Evolutionary conservation across 2,888 invertebrate genomes (phyloP), one percentile per base, ranked within the genome.

Genomic region (Pegoplata infirma): DNA sequence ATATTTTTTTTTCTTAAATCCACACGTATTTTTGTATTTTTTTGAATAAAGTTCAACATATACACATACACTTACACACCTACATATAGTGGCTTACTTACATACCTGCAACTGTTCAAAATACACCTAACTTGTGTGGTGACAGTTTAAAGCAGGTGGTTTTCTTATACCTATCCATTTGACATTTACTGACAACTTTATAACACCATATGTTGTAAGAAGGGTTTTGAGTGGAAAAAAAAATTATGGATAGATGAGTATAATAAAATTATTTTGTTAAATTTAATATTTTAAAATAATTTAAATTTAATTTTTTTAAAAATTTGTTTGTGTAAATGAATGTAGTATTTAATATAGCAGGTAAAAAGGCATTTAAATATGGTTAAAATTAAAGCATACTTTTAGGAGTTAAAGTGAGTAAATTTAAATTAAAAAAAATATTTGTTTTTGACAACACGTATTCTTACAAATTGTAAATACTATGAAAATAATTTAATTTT

Each of bases 121-220:
- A 49, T 16, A 44, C 28, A 51, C 2, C 25, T 44, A 46, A 46
- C 51, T 58, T 44, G 32, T 51, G 28, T 58, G 66, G 40, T 73
- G 75, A 68, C 61, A 75, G 68, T 55, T 25, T 63, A 68, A 75
- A 53, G 61, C 75, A 75, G 68, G 68, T 68, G 75, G 61, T 63
- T 75, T 75, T 49, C 55, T 40, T 63, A 19, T 21, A 63, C 74
- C 59, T 59, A 55, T n/a, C 53, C 47, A 12, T 61, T 25, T 75
- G 61, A 75, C 67, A 68, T 49, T 55, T 68, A 75, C 61, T 75
- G 75, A 75, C 55, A 68, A 61, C 75, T 47, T 36, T 55, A 68
- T 55, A 56, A 67, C 32, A 55, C 68, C 61, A 56, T 55, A 23
- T 56, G 67, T 55, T 66, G 59, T 67, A 64, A 53, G 23, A n/a